Percentiles rank a stretch among this genome's conserved stretches.
Evolutionary conservation across 2,797 vertebrate genomes (phyloP).

Genomic region (Lacerta bilineata): DNA sequence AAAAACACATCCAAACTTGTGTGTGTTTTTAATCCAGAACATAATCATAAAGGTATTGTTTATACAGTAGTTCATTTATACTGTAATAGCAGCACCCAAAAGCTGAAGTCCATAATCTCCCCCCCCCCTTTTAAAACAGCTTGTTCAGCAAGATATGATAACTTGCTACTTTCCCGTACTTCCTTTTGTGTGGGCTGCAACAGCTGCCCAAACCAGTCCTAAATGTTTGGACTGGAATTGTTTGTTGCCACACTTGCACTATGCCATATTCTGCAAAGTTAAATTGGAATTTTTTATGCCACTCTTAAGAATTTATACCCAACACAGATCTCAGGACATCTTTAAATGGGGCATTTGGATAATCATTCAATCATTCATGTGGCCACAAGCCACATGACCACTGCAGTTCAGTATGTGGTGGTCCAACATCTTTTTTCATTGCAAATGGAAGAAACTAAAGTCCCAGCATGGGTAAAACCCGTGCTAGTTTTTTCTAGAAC

Average conservation of each 20-base stretch:
- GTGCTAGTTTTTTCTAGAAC: background rate
- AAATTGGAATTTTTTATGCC: background rate
- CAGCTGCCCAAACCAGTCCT: background rate
- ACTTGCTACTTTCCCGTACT: background rate
- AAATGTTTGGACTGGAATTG: background rate
- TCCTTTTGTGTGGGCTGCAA: background rate
- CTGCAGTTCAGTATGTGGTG: background rate
- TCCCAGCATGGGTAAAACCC: background rate
- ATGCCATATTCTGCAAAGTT: background rate
- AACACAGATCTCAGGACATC: background rate
- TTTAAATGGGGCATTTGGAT: background rate
- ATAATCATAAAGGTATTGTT: background rate
- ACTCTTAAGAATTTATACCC: background rate
- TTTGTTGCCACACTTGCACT: background rate
- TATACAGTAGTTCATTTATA: background rate
- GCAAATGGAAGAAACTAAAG: background rate
- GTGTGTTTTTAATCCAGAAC: background rate
- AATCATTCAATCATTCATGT: no score
- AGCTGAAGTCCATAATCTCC: background rate
- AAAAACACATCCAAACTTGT: background rate
- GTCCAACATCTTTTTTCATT: background rate
- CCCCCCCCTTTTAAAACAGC: background rate
- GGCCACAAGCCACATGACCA: background rate
- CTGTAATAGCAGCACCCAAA: background rate
- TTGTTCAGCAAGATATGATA: background rate